Percentiles rank a stretch among this genome's conserved stretches.
phyloP scores from a whole-genome alignment of 2,888 invertebrate genomes.

The Galeruca laticollis region DNA sequence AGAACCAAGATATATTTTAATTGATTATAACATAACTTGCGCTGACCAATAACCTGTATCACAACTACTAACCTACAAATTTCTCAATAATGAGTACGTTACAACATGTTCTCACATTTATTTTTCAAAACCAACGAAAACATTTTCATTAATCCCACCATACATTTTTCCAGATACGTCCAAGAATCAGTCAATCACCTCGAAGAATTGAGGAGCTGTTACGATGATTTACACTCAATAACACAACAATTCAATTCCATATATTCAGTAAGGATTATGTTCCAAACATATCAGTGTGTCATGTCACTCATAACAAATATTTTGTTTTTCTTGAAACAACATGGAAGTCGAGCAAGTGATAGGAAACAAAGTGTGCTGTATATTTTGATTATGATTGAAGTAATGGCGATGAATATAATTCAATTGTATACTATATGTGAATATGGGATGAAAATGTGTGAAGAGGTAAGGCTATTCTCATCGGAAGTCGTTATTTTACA shows the following conservation, averaged over 20 bases:
- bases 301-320: constrained; percentile 21
- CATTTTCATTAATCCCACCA: too few relatives aligned
- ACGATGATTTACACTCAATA: constrained; percentile 15
- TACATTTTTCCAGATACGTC: constrained; percentile 11
- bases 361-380: constrained; percentile 15
- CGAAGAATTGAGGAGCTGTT: constrained; percentile 17
- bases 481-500: too few relatives aligned
- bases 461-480: constrained; percentile 19
- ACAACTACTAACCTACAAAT: too few relatives aligned
- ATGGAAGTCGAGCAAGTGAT: constrained; percentile 6
- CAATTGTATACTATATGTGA: constrained; percentile 13
- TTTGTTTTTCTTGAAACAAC: constrained; percentile 19
- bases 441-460: constrained; percentile 15
- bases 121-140: too few relatives aligned
- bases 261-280: constrained; percentile 14
- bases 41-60: too few relatives aligned
- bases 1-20: too few relatives aligned
- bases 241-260: constrained; percentile 19
- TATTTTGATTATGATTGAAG: constrained; percentile 23
- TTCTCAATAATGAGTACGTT: too few relatives aligned
- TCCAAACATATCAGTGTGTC: constrained; percentile 18
- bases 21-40: too few relatives aligned
- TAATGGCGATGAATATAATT: constrained; percentile 19
- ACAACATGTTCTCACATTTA: too few relatives aligned
- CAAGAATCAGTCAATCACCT: neutral